A percentile compares a stretch with the other conserved stretches of the same genome.
phyloP scores from a whole-genome alignment of 2,888 invertebrate species.

The Lordiphosa andalusiaca region DNA sequence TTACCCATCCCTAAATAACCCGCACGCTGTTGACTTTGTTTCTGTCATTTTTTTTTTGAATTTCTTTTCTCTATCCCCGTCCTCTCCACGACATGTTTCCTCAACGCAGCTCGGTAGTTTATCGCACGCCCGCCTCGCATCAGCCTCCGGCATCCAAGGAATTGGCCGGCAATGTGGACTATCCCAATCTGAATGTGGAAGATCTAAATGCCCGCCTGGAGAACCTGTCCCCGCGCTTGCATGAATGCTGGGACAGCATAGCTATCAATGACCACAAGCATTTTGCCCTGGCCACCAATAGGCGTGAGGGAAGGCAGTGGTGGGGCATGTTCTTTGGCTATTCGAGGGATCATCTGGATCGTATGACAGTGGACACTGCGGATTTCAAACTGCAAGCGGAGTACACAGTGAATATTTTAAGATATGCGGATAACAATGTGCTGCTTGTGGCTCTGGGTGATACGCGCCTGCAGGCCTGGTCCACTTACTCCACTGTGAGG shows the following conservation, averaged over 20 bases:
- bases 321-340: conserved; percentile 77
- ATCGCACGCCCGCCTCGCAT: conserved; percentile 68
- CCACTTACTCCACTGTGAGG: conserved; percentile 75
- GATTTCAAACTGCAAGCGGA: conserved; percentile 70
- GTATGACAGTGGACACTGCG: conserved; percentile 51
- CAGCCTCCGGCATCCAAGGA: conserved; percentile 72
- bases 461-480: conserved; percentile 77
- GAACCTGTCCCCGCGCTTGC: conserved; percentile 70
- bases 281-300: conserved; percentile 73
- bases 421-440: conserved; percentile 71
- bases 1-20: conserved; percentile 10
- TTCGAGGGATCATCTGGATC: conserved; percentile 40
- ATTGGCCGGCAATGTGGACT: conserved; percentile 70
- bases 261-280: conserved; percentile 61
- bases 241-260: conserved; percentile 76
- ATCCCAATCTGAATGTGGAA: conserved; percentile 78
- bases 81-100: conserved; percentile 65
- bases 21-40: conserved; percentile 17
- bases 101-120: conserved; percentile 58
- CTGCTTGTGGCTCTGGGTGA: conserved; percentile 73
- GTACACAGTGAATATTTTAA: conserved; percentile 71
- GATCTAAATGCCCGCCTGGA: conserved; percentile 76
- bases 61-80: neutral
- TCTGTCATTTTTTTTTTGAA: conserved; percentile 2
- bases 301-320: conserved; percentile 76